Conservation (phyloP, 2,888 invertebrate genomes). For the Hanleya hanleyi region DNA sequence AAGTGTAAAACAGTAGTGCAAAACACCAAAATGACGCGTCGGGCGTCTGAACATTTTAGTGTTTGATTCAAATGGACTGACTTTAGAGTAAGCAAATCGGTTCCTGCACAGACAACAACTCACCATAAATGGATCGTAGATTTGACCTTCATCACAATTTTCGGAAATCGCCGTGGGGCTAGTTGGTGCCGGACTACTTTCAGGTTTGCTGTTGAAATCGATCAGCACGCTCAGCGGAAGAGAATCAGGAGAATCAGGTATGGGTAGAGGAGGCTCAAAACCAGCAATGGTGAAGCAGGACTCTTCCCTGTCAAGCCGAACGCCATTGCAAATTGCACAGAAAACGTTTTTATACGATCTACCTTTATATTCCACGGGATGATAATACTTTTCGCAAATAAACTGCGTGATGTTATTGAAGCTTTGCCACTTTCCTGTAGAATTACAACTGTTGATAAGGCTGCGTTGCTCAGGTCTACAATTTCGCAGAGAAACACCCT, state of each 20-base stretch:
- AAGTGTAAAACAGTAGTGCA: too few relatives aligned
- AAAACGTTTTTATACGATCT: background rate
- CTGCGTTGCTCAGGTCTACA: background rate
- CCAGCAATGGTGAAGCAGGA: background rate
- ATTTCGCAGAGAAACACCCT: background rate
- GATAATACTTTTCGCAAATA: background rate
- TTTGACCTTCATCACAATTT: too few relatives aligned
- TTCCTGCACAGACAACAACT: too few relatives aligned
- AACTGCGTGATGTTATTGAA: background rate
- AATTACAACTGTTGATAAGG: background rate
- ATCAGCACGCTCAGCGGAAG: background rate
- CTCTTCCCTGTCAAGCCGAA: background rate
- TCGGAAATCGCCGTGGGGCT: too few relatives aligned
- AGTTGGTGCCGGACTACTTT: too few relatives aligned
- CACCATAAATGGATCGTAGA: too few relatives aligned
- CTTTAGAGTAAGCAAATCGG: too few relatives aligned
- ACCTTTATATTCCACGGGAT: background rate
- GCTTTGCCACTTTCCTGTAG: background rate
- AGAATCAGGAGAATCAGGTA: background rate
- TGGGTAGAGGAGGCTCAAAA: background rate
- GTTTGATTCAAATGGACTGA: too few relatives aligned
- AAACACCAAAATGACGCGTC: too few relatives aligned
- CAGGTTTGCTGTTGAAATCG: background rate
- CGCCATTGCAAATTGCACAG: constrained; percentile 4
- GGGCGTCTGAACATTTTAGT: too few relatives aligned